phyloP scores from a whole-genome alignment of 2,113 vertebrate species.

The Spilogale gracilis region DNA sequence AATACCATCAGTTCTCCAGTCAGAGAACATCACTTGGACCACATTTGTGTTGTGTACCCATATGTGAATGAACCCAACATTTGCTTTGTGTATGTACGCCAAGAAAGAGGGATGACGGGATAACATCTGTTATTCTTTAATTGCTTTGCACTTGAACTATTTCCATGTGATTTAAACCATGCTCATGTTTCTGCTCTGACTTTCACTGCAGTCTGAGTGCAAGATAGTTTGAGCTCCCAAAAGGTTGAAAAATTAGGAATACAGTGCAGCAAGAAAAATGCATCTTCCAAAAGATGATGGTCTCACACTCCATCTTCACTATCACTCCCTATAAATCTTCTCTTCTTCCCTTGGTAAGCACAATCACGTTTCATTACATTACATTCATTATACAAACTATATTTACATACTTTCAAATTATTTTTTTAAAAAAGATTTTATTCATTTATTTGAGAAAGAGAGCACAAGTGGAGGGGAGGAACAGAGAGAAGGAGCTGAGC shows the following conservation, averaged over 20 bases:
- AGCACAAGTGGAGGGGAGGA: neutral
- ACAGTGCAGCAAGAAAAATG: neutral
- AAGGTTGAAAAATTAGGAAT: neutral
- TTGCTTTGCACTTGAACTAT: neutral
- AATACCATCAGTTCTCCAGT: neutral
- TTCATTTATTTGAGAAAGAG: neutral
- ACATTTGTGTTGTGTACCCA: neutral
- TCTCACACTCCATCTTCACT: neutral
- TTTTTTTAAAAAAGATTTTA: neutral
- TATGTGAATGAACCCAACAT: neutral
- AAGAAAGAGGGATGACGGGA: neutral
- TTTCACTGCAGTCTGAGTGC: neutral
- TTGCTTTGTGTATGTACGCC: neutral
- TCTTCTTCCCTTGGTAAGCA: neutral
- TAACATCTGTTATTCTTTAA: conserved; percentile 24
- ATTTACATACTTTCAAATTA: neutral
- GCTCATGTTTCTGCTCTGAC: neutral
- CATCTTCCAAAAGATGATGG: neutral
- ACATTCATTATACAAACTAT: neutral
- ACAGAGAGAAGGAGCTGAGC: neutral
- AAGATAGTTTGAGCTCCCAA: neutral
- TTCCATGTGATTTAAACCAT: neutral
- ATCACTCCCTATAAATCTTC: neutral
- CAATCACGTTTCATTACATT: neutral
- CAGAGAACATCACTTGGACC: neutral